Percentiles rank a stretch among this genome's conserved stretches.
Evolutionary conservation across 2,888 invertebrate species (phyloP).

Genomic region (Theretra japonica): DNA sequence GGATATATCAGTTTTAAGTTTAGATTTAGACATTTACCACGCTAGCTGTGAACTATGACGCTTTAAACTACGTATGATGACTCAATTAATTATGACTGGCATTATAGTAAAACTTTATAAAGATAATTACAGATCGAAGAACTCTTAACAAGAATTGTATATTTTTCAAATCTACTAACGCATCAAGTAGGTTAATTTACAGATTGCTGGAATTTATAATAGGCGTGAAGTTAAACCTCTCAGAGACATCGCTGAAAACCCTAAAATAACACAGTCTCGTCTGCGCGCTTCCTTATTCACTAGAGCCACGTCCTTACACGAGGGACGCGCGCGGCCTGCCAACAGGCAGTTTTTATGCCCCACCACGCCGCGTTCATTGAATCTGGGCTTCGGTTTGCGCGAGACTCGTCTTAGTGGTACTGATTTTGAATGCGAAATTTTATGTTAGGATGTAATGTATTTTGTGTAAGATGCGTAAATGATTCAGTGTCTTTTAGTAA

Average conservation of each 20-base stretch:
- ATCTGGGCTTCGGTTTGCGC: conserved; percentile 47
- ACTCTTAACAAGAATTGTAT: not conserved
- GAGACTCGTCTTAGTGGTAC: conserved; percentile 16
- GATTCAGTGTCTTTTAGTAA: not conserved
- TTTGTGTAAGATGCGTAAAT: not conserved
- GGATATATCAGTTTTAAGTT: no score
- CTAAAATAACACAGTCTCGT: conserved; percentile 47
- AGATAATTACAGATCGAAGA: not conserved
- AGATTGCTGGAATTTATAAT: no score
- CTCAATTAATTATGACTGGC: no score
- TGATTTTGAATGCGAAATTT: conserved; percentile 11
- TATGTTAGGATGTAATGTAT: not conserved
- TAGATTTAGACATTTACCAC: no score
- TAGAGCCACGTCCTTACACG: conserved; percentile 64
- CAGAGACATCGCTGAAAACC: conserved; percentile 33
- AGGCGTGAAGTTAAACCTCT: not conserved
- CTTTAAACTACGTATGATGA: no score
- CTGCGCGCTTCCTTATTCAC: conserved; percentile 63
- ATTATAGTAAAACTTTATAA: no score
- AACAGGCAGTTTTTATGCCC: conserved; percentile 74
- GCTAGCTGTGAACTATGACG: not conserved
- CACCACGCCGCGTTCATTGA: conserved; percentile 77
- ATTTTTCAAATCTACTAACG: not conserved
- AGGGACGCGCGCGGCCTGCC: conserved; percentile 66
- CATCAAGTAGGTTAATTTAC: no score